Evolutionary conservation across 1,140 invertebrate genomes (phyloP), one percentile per base, ranked within the genome.

Genomic region (Gryllus bimaculatus): DNA sequence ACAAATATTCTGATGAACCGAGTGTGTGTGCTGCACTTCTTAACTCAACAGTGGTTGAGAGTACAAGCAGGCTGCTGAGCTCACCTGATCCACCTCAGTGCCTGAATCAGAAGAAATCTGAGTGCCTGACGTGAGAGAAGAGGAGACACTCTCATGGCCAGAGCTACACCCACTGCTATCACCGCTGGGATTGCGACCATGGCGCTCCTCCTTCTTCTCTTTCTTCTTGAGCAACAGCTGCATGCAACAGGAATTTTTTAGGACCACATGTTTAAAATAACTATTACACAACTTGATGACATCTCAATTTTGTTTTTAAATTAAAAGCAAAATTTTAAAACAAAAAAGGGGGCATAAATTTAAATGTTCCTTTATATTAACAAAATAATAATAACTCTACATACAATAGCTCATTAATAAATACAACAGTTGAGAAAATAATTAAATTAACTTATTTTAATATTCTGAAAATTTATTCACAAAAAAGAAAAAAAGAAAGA

Each of bases 101-200:
- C 88, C 88, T 73, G 87, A 88, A 75, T 89, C 88, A 39, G 82
- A 86, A 6, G 88, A 88, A 7, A 89, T 85, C 20, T 89, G 88
- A 18, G 87, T 88, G 20, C 87, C 87, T 0, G 88, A 87, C 10
- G 88, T 89, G 0, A 89, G 80, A 0, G 89, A 90, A 8, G 89
- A 90, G 4, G 88, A 88, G 3, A 89, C 87, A 39, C 89, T 89
- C 78, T 89, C 89, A 78, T 89, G 88, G 7, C 87, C 89, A 73
- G 87, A 89, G 26, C 88, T 88, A 78, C 89, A 89, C 20, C 88
- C 89, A 80, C 88, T 89, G 0, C 88, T 89, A 82, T 90, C 89
- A 6, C 87, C 87, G 78, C 87, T 88, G 1, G 85, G 84, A 74
- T 86, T 85, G 47, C 86, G 83, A 21, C 83, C 84, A 75, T 87